Evolutionary conservation across 2,888 invertebrate genomes (phyloP).

Genomic region (Parnassius glacialis): DNA sequence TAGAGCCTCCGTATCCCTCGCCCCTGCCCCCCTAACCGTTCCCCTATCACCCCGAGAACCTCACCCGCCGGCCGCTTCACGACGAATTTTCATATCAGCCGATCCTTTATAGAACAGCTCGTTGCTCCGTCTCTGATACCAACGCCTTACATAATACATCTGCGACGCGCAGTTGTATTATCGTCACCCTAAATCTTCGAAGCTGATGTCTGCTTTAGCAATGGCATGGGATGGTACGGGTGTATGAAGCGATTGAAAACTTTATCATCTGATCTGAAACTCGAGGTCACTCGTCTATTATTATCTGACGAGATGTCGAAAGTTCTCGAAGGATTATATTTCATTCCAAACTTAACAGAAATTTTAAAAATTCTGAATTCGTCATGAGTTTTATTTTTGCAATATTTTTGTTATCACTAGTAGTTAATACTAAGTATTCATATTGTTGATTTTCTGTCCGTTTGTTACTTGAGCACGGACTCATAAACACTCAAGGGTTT

Average conservation of each 20-base stretch:
- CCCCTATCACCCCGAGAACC: conserved; percentile 42
- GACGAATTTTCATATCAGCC: conserved; percentile 79
- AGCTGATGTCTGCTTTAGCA: conserved; percentile 36
- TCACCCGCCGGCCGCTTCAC: conserved; percentile 60
- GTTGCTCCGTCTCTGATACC: conserved; percentile 57
- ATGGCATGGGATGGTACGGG: not conserved
- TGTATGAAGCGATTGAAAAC: not conserved
- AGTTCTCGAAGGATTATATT: conserved; percentile 8
- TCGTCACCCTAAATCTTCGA: conserved; percentile 43
- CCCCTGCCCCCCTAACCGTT: conserved; percentile 39
- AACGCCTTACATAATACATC: conserved; percentile 65
- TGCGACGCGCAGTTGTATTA: conserved; percentile 49
- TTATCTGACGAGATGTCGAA: conserved; percentile 13
- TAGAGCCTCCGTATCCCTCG: conserved; percentile 70
- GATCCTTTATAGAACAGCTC: conserved; percentile 66
- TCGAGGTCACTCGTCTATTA: conserved; percentile 5
- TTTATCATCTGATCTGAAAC: conserved; percentile 15
- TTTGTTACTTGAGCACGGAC: conserved; percentile 22
- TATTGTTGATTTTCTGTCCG: conserved; percentile 8
- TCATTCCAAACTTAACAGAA: not conserved
- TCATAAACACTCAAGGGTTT: conserved; percentile 20
- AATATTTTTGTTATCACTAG: no score
- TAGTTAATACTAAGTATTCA: not conserved
- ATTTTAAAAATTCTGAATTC: not conserved
- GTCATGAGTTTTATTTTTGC: no score